phyloP scores from a whole-genome alignment of 23 tunicate genomes.

The Halocynthia aurantium region DNA sequence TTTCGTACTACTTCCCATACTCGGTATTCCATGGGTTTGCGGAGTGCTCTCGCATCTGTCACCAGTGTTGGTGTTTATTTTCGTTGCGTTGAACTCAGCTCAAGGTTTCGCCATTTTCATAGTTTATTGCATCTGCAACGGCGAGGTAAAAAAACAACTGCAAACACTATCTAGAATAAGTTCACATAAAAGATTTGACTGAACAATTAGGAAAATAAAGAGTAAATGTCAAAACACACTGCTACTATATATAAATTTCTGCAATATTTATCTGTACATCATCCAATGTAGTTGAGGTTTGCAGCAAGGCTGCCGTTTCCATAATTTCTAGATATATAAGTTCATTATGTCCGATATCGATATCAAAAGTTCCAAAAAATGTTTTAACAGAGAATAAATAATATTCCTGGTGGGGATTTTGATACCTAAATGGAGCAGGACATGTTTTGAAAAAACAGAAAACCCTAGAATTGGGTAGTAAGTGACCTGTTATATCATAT shows the following conservation, averaged over 20 bases:
- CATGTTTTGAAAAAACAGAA: too few species aligned
- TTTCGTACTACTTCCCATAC: conserved; percentile 56
- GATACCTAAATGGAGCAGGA: too few species aligned
- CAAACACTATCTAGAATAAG: too few species aligned
- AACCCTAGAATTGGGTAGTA: neutral
- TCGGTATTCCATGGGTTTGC: conserved; percentile 78
- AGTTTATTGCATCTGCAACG: conserved; percentile 65
- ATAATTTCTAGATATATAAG: too few species aligned
- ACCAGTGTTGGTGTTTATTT: conserved; percentile 31
- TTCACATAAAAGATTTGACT: neutral
- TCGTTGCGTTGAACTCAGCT: conserved; percentile 54
- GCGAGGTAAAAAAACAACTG: conserved; percentile 42
- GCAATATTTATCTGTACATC: neutral
- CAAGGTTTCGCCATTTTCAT: conserved; percentile 78
- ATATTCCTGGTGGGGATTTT: too few species aligned
- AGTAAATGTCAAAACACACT: neutral
- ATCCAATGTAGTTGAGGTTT: neutral
- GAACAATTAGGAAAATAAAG: neutral
- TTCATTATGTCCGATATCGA: too few species aligned
- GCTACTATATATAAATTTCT: neutral
- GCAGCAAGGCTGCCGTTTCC: too few species aligned
- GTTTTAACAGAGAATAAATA: too few species aligned
- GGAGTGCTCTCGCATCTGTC: conserved; percentile 52
- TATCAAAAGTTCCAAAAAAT: too few species aligned
- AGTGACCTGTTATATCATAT: neutral